Conservation (phyloP, 1,140 invertebrate species). For the Magallana gigas region DNA sequence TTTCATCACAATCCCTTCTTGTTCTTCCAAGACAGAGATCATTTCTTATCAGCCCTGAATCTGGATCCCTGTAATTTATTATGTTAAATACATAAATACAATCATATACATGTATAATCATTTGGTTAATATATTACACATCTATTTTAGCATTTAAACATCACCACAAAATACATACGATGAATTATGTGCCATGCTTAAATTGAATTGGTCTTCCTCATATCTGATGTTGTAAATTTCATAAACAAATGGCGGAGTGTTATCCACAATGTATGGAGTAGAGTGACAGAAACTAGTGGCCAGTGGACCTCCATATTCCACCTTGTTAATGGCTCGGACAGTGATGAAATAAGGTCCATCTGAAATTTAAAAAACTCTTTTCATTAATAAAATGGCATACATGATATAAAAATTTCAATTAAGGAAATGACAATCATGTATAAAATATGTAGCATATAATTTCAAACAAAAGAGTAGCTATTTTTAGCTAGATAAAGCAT, state of each 20-base stretch:
- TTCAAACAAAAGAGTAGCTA: too few relatives aligned
- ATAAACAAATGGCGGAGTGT: constrained; percentile 60
- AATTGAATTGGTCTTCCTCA: constrained; percentile 60
- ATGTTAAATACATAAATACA: not conserved
- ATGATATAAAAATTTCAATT: too few relatives aligned
- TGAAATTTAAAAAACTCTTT: constrained; percentile 42
- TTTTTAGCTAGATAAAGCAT: too few relatives aligned
- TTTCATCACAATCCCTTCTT: constrained; percentile 59
- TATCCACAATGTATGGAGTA: constrained; percentile 64
- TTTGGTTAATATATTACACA: too few relatives aligned
- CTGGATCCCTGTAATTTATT: constrained; percentile 62
- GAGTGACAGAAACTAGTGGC: constrained; percentile 65
- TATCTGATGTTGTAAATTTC: constrained; percentile 65
- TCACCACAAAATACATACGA: constrained; percentile 52
- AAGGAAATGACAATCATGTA: too few relatives aligned
- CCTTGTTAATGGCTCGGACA: constrained; percentile 64
- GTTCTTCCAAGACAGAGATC: constrained; percentile 65
- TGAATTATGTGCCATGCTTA: constrained; percentile 62
- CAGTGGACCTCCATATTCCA: constrained; percentile 67
- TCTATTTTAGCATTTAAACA: too few relatives aligned
- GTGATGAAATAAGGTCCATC: constrained; percentile 65
- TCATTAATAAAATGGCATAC: too few relatives aligned
- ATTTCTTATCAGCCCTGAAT: constrained; percentile 62
- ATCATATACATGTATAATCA: too few relatives aligned
- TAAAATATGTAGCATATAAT: too few relatives aligned